Evolutionary conservation across 2,797 vertebrate genomes (phyloP).

Genomic region (Octomys mimax): DNA sequence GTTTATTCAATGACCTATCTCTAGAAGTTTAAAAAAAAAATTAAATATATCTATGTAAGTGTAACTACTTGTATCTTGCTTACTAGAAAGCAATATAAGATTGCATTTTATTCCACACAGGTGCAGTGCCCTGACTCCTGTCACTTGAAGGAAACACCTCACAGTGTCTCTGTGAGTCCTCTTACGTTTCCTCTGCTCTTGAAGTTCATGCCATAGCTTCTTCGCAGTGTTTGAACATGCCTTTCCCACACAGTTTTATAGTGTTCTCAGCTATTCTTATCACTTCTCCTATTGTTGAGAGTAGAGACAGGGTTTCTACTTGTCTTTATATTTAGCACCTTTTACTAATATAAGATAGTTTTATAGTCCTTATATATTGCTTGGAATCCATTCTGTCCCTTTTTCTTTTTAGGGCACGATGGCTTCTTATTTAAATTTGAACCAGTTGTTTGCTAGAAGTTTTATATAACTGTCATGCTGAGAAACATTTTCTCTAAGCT

Average conservation of each 20-base stretch:
- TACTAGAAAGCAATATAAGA: neutral
- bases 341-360: neutral
- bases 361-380: neutral
- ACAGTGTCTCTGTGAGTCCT: neutral
- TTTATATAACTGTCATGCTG: neutral
- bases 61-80: neutral
- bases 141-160: neutral
- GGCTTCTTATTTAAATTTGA: neutral
- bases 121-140: neutral
- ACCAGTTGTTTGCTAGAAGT: neutral
- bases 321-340: conserved; percentile 14
- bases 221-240: neutral
- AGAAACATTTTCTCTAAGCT: neutral
- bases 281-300: neutral
- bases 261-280: neutral
- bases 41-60: neutral
- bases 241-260: neutral
- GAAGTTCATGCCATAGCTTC: neutral
- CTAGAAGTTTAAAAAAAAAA: neutral
- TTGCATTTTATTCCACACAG: neutral
- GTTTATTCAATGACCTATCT: neutral
- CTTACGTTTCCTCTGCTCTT: neutral
- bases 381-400: neutral
- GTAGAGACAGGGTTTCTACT: neutral
- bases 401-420: neutral